Evolutionary conservation across 2,113 vertebrate genomes (phyloP), one percentile per base, ranked within the genome.

Genomic region (Dicerorhinus sumatrensis): DNA sequence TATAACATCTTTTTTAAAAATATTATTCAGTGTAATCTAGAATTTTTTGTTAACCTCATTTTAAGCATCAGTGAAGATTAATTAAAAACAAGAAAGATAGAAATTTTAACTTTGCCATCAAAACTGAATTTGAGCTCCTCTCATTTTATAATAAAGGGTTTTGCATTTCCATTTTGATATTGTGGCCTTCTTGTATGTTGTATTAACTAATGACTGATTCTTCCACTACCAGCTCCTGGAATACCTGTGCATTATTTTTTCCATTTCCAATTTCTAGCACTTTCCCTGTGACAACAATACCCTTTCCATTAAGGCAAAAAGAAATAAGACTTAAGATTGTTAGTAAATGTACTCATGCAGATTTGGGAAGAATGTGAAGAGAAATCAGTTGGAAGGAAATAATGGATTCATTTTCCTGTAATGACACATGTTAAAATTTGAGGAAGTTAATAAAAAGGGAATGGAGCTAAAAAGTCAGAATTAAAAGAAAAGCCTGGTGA

Each of bases 301-400:
- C 20, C 12, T 93, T 96, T 82, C 23, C 60, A 60, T 83, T 76
- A 84, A 93, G 18, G 21, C 1, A 36, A 92, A 76, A 95, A 42
- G 36, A 96, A 87, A 25, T 65, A 73, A 72, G 33, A n/a, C 8
- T 42, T 69, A 46, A 91, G 88, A 11, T 31, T 89, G 20, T 56
- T n/a, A 58, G 4, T 51, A 48, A 81, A 67, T 67, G 12, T 1
- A 39, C 17, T 83, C 48, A 58, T 63, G 36, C 13, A n/a, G 2
- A 84, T 96, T 51, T 62, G 4, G 21, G 69, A 33, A n/a, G 27
- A 82, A 31, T 42, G 13, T 23, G 8, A 91, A 42, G 77, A 87
- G 46, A 73, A 92, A 67, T 80, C 20, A 58, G 7, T 21, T 86
- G 77, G 31, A 39, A 51, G 31, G 17, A 75, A 79, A 46, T 60